Evolutionary conservation across 2,797 vertebrate species (phyloP).

Genomic region (Enteromius argenteus): DNA sequence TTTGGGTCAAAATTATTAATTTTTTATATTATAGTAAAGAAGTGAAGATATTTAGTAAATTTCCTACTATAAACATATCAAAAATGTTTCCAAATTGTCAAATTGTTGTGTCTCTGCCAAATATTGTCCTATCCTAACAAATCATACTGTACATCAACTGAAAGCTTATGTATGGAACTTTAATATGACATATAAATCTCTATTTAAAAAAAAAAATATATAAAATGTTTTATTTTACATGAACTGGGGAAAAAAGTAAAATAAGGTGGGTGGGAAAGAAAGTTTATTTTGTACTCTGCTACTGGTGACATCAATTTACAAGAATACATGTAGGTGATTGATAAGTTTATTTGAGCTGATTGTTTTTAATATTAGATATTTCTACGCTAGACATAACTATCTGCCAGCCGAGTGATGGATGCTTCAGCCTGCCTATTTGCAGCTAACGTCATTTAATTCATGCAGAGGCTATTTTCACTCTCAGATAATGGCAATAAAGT

Average conservation of each 20-base stretch:
- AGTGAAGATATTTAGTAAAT: too few relatives aligned
- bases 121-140: too few relatives aligned
- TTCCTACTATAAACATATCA: too few relatives aligned
- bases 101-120: too few relatives aligned
- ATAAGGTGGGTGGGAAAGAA: not conserved
- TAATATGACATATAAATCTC: too few relatives aligned
- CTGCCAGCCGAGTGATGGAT: conserved; percentile 11
- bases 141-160: too few relatives aligned
- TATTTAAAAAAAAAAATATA: too few relatives aligned
- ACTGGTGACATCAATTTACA: not conserved
- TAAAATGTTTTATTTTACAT: too few relatives aligned
- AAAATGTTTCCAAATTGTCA: too few relatives aligned
- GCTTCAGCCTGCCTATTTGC: conserved; percentile 8
- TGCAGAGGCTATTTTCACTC: conserved; percentile 35
- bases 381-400: conserved; percentile 18
- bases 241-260: not conserved
- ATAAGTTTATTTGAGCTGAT: not conserved
- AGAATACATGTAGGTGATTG: conserved; percentile 3
- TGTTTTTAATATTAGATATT: conserved; percentile 11
- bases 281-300: not conserved
- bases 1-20: too few relatives aligned
- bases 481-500: conserved; percentile 44
- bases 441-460: conserved; percentile 36
- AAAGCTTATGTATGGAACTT: too few relatives aligned
- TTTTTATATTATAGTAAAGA: too few relatives aligned